Conservation (phyloP, 2,888 invertebrate species). For the Augiades crinisus region DNA sequence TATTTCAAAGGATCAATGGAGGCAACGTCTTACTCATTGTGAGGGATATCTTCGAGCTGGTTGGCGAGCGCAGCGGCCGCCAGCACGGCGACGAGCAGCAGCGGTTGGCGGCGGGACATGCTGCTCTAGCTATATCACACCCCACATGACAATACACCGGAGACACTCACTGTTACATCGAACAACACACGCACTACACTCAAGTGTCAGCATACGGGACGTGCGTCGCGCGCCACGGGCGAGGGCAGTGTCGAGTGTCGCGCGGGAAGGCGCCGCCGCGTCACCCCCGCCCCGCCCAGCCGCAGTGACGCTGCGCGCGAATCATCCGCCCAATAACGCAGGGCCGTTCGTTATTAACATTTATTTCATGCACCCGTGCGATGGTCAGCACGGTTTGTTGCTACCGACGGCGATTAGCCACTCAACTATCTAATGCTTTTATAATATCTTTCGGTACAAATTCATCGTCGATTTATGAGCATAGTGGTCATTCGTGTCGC, state of each 20-base stretch:
- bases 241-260: slow-evolving; percentile 56
- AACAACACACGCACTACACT: slow-evolving; percentile 58
- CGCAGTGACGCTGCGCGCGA: slow-evolving; percentile 79
- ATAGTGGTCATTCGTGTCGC: slow-evolving; percentile 6
- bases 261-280: slow-evolving; percentile 47
- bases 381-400: too few relatives aligned
- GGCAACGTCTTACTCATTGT: slow-evolving; percentile 89
- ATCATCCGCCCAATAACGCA: slow-evolving; percentile 79
- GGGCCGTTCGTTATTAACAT: slow-evolving; percentile 70
- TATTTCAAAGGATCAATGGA: neutral
- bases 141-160: slow-evolving; percentile 63
- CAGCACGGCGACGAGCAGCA: slow-evolving; percentile 59
- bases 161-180: slow-evolving; percentile 56
- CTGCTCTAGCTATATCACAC: slow-evolving; percentile 62
- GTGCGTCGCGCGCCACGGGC: slow-evolving; percentile 57
- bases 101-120: slow-evolving; percentile 59
- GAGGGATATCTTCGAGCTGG: slow-evolving; percentile 94
- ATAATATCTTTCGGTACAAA: too few relatives aligned
- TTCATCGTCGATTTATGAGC: too few relatives aligned
- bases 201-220: slow-evolving; percentile 54
- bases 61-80: slow-evolving; percentile 79
- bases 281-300: slow-evolving; percentile 47
- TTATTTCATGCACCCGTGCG: slow-evolving; percentile 70
- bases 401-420: too few relatives aligned
- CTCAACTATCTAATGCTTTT: too few relatives aligned